Evolutionary conservation across 2,888 invertebrate genomes (phyloP).

Genomic region (Heliconius cydno): DNA sequence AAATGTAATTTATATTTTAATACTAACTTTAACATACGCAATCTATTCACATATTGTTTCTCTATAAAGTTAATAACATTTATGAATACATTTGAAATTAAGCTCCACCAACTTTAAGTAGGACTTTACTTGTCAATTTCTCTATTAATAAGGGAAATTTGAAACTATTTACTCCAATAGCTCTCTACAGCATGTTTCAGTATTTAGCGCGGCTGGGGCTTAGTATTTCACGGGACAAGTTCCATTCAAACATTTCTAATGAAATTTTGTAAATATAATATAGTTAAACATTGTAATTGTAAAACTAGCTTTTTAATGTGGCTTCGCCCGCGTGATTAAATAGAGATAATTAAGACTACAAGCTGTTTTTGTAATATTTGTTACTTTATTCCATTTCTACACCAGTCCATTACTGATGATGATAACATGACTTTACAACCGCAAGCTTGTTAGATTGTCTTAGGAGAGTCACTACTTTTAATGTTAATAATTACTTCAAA

Average conservation of each 20-base stretch:
- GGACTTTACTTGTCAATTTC: conserved; percentile 54
- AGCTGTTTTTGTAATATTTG: too few relatives aligned
- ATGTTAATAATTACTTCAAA: neutral
- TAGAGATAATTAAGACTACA: neutral
- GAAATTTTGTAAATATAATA: conserved; percentile 3
- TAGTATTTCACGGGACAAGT: conserved; percentile 24
- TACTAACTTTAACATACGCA: too few relatives aligned
- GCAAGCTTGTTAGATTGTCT: neutral
- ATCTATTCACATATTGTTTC: neutral
- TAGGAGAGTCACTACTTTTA: neutral
- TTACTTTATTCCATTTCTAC: too few relatives aligned
- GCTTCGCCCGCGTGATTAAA: too few relatives aligned
- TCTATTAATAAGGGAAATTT: conserved; percentile 52
- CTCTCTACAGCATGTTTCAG: conserved; percentile 35
- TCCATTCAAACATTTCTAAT: conserved; percentile 24
- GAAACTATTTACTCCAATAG: conserved; percentile 49
- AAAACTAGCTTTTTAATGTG: neutral
- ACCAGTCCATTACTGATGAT: too few relatives aligned
- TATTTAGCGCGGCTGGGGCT: conserved; percentile 21
- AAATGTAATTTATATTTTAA: too few relatives aligned
- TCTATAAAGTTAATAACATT: conserved; percentile 4
- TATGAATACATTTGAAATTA: conserved; percentile 9
- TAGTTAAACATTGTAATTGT: neutral
- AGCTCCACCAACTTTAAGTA: conserved; percentile 22
- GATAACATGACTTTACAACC: neutral